Evolutionary conservation across 2,113 vertebrate species (phyloP).

Genomic region (Chrysochloris asiatica): DNA sequence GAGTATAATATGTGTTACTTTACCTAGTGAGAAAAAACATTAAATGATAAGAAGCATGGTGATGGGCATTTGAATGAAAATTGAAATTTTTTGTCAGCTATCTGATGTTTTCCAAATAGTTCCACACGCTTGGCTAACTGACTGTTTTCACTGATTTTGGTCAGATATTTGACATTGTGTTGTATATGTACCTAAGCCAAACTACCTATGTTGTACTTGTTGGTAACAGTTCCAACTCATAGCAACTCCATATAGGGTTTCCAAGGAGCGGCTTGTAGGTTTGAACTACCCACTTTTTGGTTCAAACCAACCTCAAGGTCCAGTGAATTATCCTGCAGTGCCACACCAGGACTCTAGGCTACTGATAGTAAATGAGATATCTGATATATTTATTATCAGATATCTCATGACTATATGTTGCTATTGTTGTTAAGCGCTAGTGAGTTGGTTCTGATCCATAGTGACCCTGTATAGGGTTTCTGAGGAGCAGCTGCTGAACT

Average conservation of each 20-base stretch:
- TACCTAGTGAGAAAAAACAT: constrained; percentile 33
- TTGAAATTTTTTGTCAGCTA: constrained; percentile 49
- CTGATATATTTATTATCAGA: constrained; percentile 54
- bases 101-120: constrained; percentile 66
- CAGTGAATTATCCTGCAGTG: no score
- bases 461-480: no score
- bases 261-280: no score
- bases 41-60: not conserved
- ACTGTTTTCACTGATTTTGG: not conserved
- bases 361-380: not conserved
- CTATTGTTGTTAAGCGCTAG: no score
- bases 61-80: constrained; percentile 46
- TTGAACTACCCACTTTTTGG: no score
- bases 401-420: no score
- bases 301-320: no score
- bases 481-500: no score
- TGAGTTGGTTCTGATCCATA: no score
- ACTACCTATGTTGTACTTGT: not conserved
- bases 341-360: no score
- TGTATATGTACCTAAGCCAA: constrained; percentile 45
- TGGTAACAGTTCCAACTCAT: no score
- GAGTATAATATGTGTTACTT: constrained; percentile 46
- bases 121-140: constrained; percentile 53
- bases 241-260: no score
- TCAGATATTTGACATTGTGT: constrained; percentile 50